Conservation (phyloP, 2,113 vertebrate species). For the Scomber scombrus region DNA sequence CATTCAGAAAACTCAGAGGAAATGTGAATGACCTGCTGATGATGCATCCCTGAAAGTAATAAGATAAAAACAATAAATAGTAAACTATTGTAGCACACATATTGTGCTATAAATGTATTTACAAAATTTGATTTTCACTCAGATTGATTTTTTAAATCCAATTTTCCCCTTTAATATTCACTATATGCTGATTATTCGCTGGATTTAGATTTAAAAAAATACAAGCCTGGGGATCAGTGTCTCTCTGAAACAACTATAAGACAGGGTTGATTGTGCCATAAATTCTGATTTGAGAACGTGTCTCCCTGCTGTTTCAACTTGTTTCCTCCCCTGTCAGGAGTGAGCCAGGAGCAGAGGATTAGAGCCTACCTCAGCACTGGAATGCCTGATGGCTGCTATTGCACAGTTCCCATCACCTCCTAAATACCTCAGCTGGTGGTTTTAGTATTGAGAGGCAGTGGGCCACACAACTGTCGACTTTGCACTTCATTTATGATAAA, state of each 20-base stretch:
- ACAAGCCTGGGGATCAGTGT: conserved; percentile 50
- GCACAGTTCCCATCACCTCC: conserved; percentile 55
- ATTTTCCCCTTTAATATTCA: conserved; percentile 44
- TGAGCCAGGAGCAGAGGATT: conserved; percentile 70
- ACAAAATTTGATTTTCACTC: conserved; percentile 26
- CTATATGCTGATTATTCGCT: conserved; percentile 7
- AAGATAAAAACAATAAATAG: not conserved
- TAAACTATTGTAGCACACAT: not conserved
- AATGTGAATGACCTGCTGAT: conserved; percentile 33
- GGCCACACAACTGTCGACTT: conserved; percentile 78
- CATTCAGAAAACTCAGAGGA: not conserved
- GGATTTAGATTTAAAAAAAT: conserved; percentile 46
- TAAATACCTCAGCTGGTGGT: conserved; percentile 73
- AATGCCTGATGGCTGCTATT: conserved; percentile 61
- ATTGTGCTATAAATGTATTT: conserved; percentile 18
- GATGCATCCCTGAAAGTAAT: conserved; percentile 15
- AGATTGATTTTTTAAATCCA: conserved; percentile 34
- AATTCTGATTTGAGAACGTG: conserved; percentile 62
- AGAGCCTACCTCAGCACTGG: conserved; percentile 72
- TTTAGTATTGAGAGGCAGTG: conserved; percentile 71
- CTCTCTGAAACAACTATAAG: conserved; percentile 46
- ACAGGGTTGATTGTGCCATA: conserved; percentile 52
- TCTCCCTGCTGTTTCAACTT: conserved; percentile 43
- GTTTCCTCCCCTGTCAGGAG: conserved; percentile 64
- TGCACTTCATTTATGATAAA: conserved; percentile 80